Percentiles rank a stretch among this genome's conserved stretches.
Evolutionary conservation across 2,888 invertebrate species (phyloP).

Genomic region (Colostygia pectinataria): DNA sequence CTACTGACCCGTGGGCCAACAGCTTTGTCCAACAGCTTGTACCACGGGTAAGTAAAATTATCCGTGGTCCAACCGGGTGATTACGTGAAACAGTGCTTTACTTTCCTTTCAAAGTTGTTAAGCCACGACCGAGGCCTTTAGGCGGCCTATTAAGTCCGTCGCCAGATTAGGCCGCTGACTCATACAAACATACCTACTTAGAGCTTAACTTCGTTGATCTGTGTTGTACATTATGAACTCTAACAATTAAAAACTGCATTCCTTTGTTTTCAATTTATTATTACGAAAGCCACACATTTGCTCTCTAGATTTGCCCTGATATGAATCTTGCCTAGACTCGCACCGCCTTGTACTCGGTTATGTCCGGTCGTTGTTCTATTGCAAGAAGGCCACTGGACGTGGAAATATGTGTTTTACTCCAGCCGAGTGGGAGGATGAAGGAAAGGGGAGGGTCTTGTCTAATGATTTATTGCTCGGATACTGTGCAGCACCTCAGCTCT

Average conservation of each 20-base stretch:
- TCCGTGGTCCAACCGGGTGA: no score
- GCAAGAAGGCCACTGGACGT: slow-evolving; percentile 48
- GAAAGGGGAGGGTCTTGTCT: slow-evolving; percentile 27
- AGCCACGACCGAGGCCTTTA: no score
- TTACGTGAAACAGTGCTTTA: no score
- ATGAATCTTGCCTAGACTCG: slow-evolving; percentile 24
- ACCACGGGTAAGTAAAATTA: no score
- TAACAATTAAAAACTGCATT: slow-evolving; percentile 13
- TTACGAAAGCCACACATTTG: slow-evolving; percentile 16
- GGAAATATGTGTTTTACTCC: slow-evolving; percentile 55
- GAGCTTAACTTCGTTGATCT: no score
- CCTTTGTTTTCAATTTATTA: slow-evolving; percentile 7
- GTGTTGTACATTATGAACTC: background rate
- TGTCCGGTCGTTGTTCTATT: slow-evolving; percentile 49
- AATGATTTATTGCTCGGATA: slow-evolving; percentile 54
- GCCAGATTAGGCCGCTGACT: no score
- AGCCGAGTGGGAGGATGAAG: background rate
- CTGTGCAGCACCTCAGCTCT: slow-evolving; percentile 35
- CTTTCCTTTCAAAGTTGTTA: no score
- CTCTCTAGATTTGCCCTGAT: slow-evolving; percentile 17
- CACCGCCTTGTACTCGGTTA: slow-evolving; percentile 41
- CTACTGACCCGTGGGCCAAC: no score
- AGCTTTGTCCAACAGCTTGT: no score
- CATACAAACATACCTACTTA: no score
- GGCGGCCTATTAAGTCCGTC: no score